Conservation (phyloP, 2,113 vertebrate species). For the Syrrhaptes paradoxus region DNA sequence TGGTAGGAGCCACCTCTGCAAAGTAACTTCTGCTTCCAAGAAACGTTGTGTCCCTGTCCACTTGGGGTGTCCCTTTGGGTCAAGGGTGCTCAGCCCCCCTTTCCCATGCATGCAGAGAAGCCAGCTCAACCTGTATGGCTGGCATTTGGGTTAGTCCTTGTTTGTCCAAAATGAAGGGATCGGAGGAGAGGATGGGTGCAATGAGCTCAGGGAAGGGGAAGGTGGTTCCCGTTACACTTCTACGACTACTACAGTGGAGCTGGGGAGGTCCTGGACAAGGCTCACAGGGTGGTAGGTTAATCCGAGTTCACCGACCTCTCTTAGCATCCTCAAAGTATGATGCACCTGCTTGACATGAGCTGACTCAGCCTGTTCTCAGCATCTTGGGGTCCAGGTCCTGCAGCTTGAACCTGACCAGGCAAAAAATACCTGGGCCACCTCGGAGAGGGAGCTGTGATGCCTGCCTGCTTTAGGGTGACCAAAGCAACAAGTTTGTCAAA, state of each 20-base stretch:
- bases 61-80: neutral
- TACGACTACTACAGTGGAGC: neutral
- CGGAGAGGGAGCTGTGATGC: neutral
- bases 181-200: too few species aligned
- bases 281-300: neutral
- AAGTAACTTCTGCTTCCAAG: neutral
- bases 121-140: neutral
- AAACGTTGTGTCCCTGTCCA: neutral
- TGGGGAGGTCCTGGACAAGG: neutral
- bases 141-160: neutral
- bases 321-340: too few species aligned
- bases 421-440: neutral
- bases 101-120: fast-evolving
- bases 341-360: neutral
- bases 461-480: neutral
- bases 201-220: neutral
- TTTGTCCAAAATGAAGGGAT: neutral
- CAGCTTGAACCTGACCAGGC: neutral
- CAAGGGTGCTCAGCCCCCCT: neutral
- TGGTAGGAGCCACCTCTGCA: neutral
- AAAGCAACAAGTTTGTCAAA: neutral
- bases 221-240: neutral
- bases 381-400: neutral
- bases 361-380: neutral
- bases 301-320: neutral